Evolutionary conservation across 2,888 invertebrate species (phyloP).

Genomic region (Macrophya annulata): DNA sequence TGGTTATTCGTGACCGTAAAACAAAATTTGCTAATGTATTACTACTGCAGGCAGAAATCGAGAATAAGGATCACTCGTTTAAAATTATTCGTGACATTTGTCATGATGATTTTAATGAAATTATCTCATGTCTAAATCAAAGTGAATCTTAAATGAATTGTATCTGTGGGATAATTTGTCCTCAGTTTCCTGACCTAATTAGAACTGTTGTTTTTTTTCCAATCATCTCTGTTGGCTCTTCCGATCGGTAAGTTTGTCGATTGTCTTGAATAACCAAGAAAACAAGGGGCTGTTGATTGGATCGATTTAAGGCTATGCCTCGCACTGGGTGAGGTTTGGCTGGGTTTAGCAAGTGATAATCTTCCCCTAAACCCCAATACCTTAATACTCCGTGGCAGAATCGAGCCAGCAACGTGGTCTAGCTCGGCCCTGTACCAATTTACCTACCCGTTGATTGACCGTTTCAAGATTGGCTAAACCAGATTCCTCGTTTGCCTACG

Average conservation of each 20-base stretch:
- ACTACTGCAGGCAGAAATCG: not conserved
- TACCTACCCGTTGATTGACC: constrained; percentile 43
- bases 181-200: not conserved
- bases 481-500: not conserved
- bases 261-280: constrained; percentile 13
- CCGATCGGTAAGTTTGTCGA: constrained; percentile 29
- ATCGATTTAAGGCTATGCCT: constrained; percentile 18
- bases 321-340: not conserved
- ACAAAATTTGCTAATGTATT: not conserved
- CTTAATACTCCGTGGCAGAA: constrained; percentile 30
- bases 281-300: constrained; percentile 45
- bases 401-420: not conserved
- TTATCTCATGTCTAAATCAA: not conserved
- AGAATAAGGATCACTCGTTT: not conserved
- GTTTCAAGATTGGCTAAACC: constrained; percentile 46
- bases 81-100: not conserved
- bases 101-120: not conserved
- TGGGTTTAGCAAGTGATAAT: constrained; percentile 41
- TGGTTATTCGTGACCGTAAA: not conserved
- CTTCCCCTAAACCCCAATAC: constrained; percentile 29
- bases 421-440: constrained; percentile 23
- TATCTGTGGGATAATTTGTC: not conserved
- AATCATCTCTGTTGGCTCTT: not conserved
- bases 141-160: not conserved
- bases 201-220: not conserved